phyloP scores from a whole-genome alignment of 2,797 vertebrate genomes.

The Tragopan temminckii region DNA sequence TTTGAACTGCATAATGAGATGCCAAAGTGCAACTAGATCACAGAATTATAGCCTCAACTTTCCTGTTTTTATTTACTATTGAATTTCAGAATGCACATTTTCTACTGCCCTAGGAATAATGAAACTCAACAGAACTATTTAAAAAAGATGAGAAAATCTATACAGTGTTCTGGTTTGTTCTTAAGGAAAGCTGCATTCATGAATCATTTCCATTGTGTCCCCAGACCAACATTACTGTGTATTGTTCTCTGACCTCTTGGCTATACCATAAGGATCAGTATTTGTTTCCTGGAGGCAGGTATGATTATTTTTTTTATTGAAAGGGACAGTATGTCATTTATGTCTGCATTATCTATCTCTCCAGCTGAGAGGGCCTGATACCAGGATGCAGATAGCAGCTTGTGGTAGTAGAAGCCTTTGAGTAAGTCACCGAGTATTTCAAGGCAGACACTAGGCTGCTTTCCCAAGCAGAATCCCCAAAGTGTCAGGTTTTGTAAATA shows the following conservation, averaged over 20 bases:
- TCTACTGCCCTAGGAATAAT: slow-evolving; percentile 3
- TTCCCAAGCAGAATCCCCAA: not conserved
- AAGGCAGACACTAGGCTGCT: not conserved
- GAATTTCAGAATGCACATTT: slow-evolving; percentile 28
- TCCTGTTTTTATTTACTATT: not conserved
- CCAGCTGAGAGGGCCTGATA: not conserved
- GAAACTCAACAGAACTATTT: not conserved
- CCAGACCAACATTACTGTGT: not conserved
- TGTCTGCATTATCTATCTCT: not conserved
- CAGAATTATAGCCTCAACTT: slow-evolving; percentile 5
- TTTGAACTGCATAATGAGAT: slow-evolving; percentile 9
- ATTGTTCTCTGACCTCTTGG: not conserved
- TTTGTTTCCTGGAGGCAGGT: not conserved
- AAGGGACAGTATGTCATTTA: rapidly evolving
- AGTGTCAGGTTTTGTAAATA: not conserved
- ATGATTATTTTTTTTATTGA: not conserved
- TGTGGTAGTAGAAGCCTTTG: not conserved
- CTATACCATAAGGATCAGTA: not conserved
- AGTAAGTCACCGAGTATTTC: not conserved
- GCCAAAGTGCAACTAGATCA: slow-evolving; percentile 12
- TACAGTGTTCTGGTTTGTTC: not conserved
- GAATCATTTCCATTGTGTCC: not conserved
- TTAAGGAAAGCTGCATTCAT: not conserved
- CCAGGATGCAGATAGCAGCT: not conserved
- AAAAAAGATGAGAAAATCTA: not conserved